phyloP scores from a whole-genome alignment of 2,888 invertebrate species.

The Pollenia griseotomentosa region DNA sequence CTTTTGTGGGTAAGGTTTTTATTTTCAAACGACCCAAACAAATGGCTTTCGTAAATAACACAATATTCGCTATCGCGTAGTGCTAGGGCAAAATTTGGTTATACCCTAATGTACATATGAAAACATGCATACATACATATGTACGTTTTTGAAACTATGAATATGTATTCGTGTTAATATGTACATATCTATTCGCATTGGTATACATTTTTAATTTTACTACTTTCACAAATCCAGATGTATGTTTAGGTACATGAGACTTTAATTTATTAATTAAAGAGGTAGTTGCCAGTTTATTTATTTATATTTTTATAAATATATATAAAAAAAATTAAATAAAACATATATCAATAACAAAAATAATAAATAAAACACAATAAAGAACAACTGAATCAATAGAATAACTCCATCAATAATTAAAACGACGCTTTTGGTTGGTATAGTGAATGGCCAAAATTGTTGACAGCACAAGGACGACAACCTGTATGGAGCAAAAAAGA shows the following conservation, averaged over 20 bases:
- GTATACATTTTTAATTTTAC: neutral
- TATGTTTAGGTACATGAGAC: constrained; percentile 8
- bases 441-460: constrained; percentile 79
- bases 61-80: no score
- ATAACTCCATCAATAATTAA: constrained; percentile 77
- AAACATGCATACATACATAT: neutral
- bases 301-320: constrained; percentile 7
- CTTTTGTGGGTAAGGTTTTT: no score
- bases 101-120: no score
- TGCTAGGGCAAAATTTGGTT: no score
- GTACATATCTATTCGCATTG: no score
- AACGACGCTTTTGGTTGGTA: constrained; percentile 79
- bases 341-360: constrained; percentile 31
- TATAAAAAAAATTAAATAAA: constrained; percentile 26
- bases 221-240: neutral
- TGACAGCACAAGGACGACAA: constrained; percentile 77
- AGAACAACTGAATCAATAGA: constrained; percentile 33
- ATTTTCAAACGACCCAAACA: no score
- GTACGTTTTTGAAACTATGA: neutral
- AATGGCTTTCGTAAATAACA: no score
- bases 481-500: constrained; percentile 71
- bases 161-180: no score
- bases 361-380: constrained; percentile 43
- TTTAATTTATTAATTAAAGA: constrained; percentile 44
- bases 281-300: constrained; percentile 62